Evolutionary conservation across 1,140 invertebrate species (phyloP), one percentile per base, ranked within the genome.

Genomic region (Atta colombica): DNA sequence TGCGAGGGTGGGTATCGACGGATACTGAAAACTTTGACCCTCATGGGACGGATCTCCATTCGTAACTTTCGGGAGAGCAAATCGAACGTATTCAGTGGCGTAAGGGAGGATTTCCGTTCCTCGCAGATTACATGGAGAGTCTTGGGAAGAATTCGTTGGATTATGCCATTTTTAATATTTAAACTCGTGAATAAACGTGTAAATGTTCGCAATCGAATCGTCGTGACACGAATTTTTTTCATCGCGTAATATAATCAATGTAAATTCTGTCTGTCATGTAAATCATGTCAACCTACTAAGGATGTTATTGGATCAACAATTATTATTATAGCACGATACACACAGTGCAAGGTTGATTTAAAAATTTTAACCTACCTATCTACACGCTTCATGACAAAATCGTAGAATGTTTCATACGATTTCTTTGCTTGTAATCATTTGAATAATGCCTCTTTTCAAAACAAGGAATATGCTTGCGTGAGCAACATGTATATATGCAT

Each of bases 1-100:
- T 63, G 61, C 63, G 74, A 60, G 63, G 55, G 28, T 63, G 28
- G 39, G 55, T 72, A 69, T 65, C 63, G 61, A 21, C 71, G 77
- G 63, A 66, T 61, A 61, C 45, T 71, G 78, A 77, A 72, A 88
- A 89, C 75, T 90, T 90, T 16, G 58, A 16, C 21, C 28, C 63
- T 39, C 71, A 31, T 35, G 31, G 60, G 63, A 18, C 28, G 72
- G 68, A 90, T 81, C 66, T 85, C 74, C 49, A 74, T 39, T 60
- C 45, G 66, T 58, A 90, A 88, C 88, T 90, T 88, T 55, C 55
- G 63, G 21, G 12, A 16, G 84, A 86, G 77, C 77, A 82, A 88
- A 90, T 84, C 72, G 82, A 85, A 90, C 63, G 71, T 60, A 84
- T 78, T 75, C 72, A 60, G 69, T 49, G 58, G 63, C 25, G 39